Base-by-base conservation (phyloP, 2,113 vertebrate species). In the Emydura subglobosa region DNA sequence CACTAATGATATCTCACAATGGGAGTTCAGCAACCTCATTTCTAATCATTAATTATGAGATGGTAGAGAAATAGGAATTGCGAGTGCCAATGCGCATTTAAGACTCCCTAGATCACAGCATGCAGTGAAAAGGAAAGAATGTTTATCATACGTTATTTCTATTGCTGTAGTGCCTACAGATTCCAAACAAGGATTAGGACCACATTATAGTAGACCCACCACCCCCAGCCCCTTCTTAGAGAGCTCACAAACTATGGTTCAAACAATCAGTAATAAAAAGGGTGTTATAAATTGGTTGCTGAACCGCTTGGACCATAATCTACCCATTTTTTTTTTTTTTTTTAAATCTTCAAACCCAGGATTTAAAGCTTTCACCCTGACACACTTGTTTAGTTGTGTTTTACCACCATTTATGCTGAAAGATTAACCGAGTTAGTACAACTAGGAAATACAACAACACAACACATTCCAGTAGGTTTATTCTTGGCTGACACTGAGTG, bases 241-340 rank as follows among this genome's bases (percentile, higher is more conserved):
- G 44, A 81, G 65, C 44, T 81, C 78, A 42, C 22, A 86, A 49
- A 22, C 39, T 68, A 51, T 65, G 42, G 2, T 85, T 25, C 7
- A 78, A 61, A 93, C 78, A 93, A 72, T 1, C 39, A 11, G 2
- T 79, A 53, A 82, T 14, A 53, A 61, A 82, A 84, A 57, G n/a
- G 19, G 34, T 72, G 9, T 39, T 72, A n/a, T n/a, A 39, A 72
- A 39, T 19, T 39, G n/a, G 9, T 39, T 39, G 61, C 16, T 16
- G 31, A 68, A 68, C 16, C 14, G 34, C 31, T 0, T 19, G n/a
- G 83, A 91, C 57, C 93, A 49, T 24, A 29, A 13, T 13, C 65
- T 10, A n/a, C 59, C 22, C n/a, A 87, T 82, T 5, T 14, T 61
- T 61, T 68, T 34, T 61, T 68, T 34, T 0, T 0, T 88, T 88